Base-by-base conservation (phyloP, 2,113 vertebrate species). In the Mobula birostris region DNA sequence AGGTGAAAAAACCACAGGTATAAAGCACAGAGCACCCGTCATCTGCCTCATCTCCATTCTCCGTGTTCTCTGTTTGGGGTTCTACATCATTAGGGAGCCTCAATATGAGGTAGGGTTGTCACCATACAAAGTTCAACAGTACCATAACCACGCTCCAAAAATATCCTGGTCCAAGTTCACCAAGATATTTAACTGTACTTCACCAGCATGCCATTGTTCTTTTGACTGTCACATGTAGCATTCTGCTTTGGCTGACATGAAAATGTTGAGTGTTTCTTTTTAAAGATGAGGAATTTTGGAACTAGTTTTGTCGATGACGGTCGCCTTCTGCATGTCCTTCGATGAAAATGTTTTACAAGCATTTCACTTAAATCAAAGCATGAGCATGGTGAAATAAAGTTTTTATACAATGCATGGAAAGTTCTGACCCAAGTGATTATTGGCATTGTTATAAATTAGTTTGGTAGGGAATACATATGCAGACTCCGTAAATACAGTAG, bases 1-100 rank as follows among this genome's bases (percentile, higher is more conserved):
- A 99, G 98, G 98, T 99, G 97, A 98, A 98, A 97, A 99, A 98
- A 96, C 97, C 98, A 96, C 98, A 99, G 98, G 98, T 99, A 97
- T 68, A 90, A 90, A 90, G 85, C 85, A 90, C 29, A 90, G 61
- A 90, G 61, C 85, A 66, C 61, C 58, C 17, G 61, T n/a, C 61
- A 90, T 19, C 61, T 90, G 85, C 61, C 85, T 66, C 85, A 90
- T 90, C 63, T 66, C 85, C 85, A 90, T 90, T 90, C 85, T 90
- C 85, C 66, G 61, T 90, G 66, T 63, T 66, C 85, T 90, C 32
- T 90, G 61, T 63, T 66, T 90, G 61, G 63, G 58, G 58, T 90
- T 90, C 85, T 66, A 17, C 85, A 90, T 88, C 85, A 63, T 90
- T 90, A 66, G 85, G 85, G 85, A 90, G 85, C 85, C 85, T 90